These are phyloP conservation scores for Carapus acus DNA, from an alignment of 2,797 vertebrate species.

Conservation along the genomic window DNA sequence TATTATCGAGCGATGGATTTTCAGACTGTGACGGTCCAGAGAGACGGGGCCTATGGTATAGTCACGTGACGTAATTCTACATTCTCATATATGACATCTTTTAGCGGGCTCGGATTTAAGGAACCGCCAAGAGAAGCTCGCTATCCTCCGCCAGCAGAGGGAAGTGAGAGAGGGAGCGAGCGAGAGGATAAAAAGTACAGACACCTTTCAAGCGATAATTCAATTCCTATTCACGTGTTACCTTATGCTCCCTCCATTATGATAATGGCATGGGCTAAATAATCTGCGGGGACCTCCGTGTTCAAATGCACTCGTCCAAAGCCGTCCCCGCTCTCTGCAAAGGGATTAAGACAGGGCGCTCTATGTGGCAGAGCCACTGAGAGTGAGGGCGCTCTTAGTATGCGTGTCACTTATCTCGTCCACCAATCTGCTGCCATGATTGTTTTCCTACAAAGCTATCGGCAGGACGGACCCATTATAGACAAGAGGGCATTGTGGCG, in stretches of 20 bases:
- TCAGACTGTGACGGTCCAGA: background rate
- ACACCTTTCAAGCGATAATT: conserved; percentile 63
- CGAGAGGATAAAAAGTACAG: conserved; percentile 34
- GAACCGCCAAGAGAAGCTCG: conserved; percentile 13
- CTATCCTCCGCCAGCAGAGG: conserved; percentile 18
- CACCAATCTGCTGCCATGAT: conserved; percentile 58
- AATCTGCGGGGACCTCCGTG: conserved; percentile 63
- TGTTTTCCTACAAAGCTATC: conserved; percentile 51
- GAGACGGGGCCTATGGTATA: background rate
- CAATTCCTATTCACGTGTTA: conserved; percentile 59
- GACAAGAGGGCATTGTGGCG: conserved; percentile 32
- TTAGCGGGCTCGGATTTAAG: conserved; percentile 16
- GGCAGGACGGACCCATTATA: conserved; percentile 37
- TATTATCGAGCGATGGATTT: background rate
- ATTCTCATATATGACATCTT: background rate
- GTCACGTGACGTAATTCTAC: background rate
- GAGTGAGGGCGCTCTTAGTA: conserved; percentile 63
- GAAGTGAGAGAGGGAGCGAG: conserved; percentile 14
- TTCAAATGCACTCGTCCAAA: conserved; percentile 58
- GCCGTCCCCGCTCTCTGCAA: conserved; percentile 58
- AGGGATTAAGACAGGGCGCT: conserved; percentile 64
- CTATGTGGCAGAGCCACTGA: conserved; percentile 54
- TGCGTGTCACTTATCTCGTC: conserved; percentile 60
- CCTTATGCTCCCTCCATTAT: conserved; percentile 74
- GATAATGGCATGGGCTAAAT: conserved; percentile 75